Base-by-base conservation (phyloP, 2,113 vertebrate genomes). In the Herpailurus yagouaroundi region DNA sequence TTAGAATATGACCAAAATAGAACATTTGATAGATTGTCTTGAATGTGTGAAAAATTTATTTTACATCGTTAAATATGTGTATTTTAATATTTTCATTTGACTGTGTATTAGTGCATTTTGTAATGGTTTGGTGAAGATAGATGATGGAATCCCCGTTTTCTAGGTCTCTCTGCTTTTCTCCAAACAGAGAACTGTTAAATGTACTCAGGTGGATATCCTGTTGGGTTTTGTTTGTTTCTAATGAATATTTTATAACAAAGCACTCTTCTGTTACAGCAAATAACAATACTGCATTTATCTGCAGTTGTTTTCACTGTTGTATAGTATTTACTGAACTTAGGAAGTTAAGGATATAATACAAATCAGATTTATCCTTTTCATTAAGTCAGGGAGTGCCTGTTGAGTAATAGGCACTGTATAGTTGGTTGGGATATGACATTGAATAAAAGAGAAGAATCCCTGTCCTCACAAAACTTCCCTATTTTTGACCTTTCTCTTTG, bases 31-130 rank as follows among this genome's bases (percentile, higher is more conserved):
- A 79, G 66, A 19, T 48, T 77, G 41, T 57, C 73, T 84, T 69
- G 76, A 48, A 48, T 91, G 13, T 29, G 16, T 77, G 50, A 31
- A 73, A 60, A 66, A 38, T 71, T 93, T 71, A 76, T 81, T 91
- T 81, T 38, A 81, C 36, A 52, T 74, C 57, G 50, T 50, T 41
- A 82, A 93, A 83, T 33, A 29, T 85, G 25, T 91, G 1, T 14
- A 50, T 74, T 52, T 86, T 57, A 52, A 38, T 68, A 63, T 83
- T 88, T 92, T 97, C 38, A 83, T 57, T 94, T 82, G 66, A 80
- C n/a, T 86, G 36, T 91, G 33, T 92, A 92, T 95, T 48, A 86
- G 15, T 91, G 55, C 45, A 45, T 83, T 96, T 95, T 86, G 29
- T 64, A 86, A 68, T 73, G 38, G 7, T 48, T 48, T 74, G 45